These are phyloP conservation scores for Oscheius onirici DNA, from an alignment of 2,888 invertebrate genomes.

Conservation along the genomic window DNA sequence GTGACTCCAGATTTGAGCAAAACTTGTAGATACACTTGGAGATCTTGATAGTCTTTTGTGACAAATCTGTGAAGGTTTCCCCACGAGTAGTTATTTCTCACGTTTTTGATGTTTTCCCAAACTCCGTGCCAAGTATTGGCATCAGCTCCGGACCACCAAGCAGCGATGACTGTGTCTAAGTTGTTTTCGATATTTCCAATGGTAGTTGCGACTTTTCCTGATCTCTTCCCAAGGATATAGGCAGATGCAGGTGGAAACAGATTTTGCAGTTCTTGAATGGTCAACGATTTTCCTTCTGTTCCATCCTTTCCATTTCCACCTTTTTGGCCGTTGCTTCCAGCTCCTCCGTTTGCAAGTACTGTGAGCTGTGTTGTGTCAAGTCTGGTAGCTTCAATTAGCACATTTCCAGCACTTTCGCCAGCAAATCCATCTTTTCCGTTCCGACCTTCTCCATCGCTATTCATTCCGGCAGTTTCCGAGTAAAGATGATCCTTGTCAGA, in stretches of 20 bases:
- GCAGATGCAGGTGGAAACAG: neutral
- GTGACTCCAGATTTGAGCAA: neutral
- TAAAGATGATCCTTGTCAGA: neutral
- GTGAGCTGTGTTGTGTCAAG: no score
- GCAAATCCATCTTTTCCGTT: conserved; percentile 2
- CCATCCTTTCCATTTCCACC: conserved; percentile 6
- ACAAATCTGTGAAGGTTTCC: neutral
- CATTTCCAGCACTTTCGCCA: conserved; percentile 12
- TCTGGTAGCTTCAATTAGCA: neutral
- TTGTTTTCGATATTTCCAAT: neutral
- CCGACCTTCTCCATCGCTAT: neutral
- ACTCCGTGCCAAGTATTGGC: neutral
- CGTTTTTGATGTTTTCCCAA: conserved; percentile 9
- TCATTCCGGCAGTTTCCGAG: neutral
- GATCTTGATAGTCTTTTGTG: neutral
- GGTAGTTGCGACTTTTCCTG: neutral
- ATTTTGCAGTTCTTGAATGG: neutral
- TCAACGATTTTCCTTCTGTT: neutral
- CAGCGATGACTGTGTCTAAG: neutral
- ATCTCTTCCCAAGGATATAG: neutral
- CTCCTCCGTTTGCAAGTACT: neutral
- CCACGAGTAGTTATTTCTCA: neutral
- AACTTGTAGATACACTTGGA: neutral
- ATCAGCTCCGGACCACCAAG: conserved; percentile 2
- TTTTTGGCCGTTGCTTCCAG: neutral